Conservation (phyloP, 2,797 vertebrate genomes). For the Cephalopachus bancanus region DNA sequence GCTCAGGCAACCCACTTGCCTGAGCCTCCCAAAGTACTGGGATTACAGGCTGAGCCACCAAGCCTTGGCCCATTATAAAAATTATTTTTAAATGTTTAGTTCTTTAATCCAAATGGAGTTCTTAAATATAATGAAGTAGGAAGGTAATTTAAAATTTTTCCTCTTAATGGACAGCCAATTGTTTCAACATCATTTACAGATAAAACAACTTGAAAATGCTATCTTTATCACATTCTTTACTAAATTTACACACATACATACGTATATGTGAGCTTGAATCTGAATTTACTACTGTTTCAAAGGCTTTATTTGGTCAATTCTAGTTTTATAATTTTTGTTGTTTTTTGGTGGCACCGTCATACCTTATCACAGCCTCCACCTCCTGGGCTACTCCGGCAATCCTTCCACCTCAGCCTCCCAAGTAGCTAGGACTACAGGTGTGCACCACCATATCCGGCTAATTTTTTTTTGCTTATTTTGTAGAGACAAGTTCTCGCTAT, state of each 20-base stretch:
- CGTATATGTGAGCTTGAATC: background rate
- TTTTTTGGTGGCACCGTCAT: background rate
- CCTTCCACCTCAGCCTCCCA: background rate
- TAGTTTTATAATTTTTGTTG: background rate
- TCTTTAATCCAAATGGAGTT: slow-evolving; percentile 6
- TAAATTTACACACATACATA: background rate
- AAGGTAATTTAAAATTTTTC: background rate
- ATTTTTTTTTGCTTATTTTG: no score
- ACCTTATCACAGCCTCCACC: background rate
- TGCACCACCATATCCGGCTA: background rate
- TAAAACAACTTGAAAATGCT: slow-evolving; percentile 22
- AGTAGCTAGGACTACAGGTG: background rate
- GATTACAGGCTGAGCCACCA: no score
- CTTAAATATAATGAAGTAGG: background rate
- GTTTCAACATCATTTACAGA: background rate
- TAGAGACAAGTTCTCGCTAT: no score
- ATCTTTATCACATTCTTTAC: background rate
- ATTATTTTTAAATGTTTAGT: background rate
- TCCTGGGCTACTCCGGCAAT: background rate
- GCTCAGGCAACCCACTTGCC: no score
- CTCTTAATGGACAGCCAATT: slow-evolving; percentile 25
- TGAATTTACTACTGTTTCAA: background rate
- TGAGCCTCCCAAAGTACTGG: no score
- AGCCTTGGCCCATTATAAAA: no score
- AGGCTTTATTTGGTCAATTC: slow-evolving; percentile 14